Conservation (phyloP, 2,113 vertebrate species). For the Todiramphus saurophagus region DNA sequence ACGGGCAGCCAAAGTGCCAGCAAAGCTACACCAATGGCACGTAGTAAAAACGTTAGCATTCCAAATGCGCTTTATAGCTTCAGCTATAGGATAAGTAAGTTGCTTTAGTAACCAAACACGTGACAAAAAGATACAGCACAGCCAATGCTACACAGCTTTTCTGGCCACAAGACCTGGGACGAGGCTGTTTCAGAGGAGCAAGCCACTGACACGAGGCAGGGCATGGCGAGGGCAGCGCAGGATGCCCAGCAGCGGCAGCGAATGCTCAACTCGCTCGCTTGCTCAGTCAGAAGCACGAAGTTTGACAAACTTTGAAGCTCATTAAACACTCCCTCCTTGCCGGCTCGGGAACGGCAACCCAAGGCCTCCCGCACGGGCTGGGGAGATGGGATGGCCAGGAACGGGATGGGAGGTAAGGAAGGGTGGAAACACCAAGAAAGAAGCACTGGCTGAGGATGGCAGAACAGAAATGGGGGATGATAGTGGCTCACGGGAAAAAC, state of each 20-base stretch:
- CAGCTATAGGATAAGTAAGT: not conserved
- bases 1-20: constrained; percentile 14
- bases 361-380: accelerated
- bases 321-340: not conserved
- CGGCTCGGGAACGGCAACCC: not conserved
- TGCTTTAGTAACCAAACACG: not conserved
- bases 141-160: not conserved
- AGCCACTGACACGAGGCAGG: not conserved
- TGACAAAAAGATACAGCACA: not conserved
- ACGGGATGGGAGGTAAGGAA: not conserved
- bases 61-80: constrained; percentile 11
- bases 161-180: not conserved
- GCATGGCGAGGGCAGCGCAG: not conserved
- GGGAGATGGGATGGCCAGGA: not conserved
- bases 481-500: not conserved
- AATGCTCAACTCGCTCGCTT: accelerated
- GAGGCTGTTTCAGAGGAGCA: not conserved
- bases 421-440: not conserved
- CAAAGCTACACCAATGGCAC: constrained; percentile 43
- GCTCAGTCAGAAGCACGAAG: not conserved
- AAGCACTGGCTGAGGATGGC: not conserved
- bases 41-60: not conserved
- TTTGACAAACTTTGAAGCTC: not conserved
- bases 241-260: not conserved
- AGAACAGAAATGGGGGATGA: not conserved